These are phyloP conservation scores for Epirrhoe alternata DNA, from an alignment of 2,888 invertebrate genomes.

Conservation along the genomic window DNA sequence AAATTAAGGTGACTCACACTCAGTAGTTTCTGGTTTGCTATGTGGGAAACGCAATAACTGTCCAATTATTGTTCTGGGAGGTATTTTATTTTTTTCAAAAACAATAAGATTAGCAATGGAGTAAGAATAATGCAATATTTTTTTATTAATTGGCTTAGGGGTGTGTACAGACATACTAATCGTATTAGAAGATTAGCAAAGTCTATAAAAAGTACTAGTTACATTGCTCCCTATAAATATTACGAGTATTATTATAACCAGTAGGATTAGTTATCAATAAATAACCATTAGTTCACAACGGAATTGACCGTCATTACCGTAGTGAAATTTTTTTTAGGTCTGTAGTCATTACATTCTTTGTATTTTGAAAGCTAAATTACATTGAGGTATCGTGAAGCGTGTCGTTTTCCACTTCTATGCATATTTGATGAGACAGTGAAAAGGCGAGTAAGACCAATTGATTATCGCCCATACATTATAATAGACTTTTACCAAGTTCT, in stretches of 20 bases:
- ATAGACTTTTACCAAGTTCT: slow-evolving; percentile 3
- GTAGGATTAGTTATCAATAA: slow-evolving; percentile 44
- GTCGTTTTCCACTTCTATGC: slow-evolving; percentile 53
- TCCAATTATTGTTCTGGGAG: too few relatives aligned
- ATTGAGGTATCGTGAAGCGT: slow-evolving; percentile 45
- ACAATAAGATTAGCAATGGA: too few relatives aligned
- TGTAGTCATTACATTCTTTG: slow-evolving; percentile 47
- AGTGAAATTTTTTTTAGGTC: too few relatives aligned
- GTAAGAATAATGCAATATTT: too few relatives aligned
- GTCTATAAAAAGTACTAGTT: too few relatives aligned
- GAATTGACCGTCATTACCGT: slow-evolving; percentile 54
- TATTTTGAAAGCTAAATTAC: slow-evolving; percentile 51
- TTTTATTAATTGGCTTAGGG: too few relatives aligned
- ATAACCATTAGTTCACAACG: slow-evolving; percentile 44
- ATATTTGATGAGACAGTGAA: slow-evolving; percentile 56
- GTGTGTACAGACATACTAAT: too few relatives aligned
- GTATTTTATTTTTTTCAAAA: too few relatives aligned
- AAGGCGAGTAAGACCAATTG: slow-evolving; percentile 47
- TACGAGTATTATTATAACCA: not conserved
- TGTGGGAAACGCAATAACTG: too few relatives aligned
- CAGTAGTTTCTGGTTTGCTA: too few relatives aligned
- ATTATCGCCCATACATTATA: slow-evolving; percentile 47
- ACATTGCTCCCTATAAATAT: not conserved
- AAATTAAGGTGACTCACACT: slow-evolving; percentile 2
- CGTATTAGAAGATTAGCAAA: too few relatives aligned